A percentile compares a stretch with the other conserved stretches of the same genome.
Conservation (phyloP, 2,888 invertebrate genomes). For the Ectemnius lituratus region DNA sequence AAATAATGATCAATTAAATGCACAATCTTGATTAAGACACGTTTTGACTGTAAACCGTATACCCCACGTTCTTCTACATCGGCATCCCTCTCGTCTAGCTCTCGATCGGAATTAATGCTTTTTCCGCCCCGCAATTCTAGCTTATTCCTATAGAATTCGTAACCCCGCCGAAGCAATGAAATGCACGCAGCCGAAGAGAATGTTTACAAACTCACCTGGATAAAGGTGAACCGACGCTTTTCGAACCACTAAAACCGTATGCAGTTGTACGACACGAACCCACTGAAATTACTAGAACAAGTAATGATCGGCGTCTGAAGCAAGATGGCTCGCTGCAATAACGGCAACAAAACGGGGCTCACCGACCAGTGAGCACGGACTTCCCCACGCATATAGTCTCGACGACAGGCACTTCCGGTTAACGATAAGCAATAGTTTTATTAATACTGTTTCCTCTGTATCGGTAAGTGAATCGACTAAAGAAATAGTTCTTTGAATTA, state of each 20-base stretch:
- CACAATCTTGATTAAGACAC: no score
- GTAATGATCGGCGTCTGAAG: constrained; percentile 66
- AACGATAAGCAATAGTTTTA: neutral
- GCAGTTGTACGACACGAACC: constrained; percentile 38
- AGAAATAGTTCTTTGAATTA: neutral
- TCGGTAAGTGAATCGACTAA: neutral
- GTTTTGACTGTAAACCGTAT: no score
- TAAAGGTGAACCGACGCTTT: constrained; percentile 34
- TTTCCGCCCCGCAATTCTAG: no score
- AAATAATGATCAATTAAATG: no score
- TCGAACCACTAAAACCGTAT: constrained; percentile 33
- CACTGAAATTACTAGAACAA: constrained; percentile 56
- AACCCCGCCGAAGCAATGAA: no score
- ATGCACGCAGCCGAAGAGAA: neutral
- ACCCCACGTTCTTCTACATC: no score
- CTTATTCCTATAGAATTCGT: no score
- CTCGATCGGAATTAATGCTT: no score
- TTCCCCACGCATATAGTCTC: constrained; percentile 51
- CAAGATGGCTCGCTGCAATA: constrained; percentile 62
- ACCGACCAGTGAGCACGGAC: constrained; percentile 47
- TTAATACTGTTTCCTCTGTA: neutral
- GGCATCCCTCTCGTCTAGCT: no score
- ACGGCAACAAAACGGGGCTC: constrained; percentile 72
- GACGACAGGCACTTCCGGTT: constrained; percentile 42
- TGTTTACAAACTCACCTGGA: constrained; percentile 51